These are phyloP conservation scores for Sycobia sp. DNA, from an alignment of 1,140 invertebrate species.

Conservation along the genomic window DNA sequence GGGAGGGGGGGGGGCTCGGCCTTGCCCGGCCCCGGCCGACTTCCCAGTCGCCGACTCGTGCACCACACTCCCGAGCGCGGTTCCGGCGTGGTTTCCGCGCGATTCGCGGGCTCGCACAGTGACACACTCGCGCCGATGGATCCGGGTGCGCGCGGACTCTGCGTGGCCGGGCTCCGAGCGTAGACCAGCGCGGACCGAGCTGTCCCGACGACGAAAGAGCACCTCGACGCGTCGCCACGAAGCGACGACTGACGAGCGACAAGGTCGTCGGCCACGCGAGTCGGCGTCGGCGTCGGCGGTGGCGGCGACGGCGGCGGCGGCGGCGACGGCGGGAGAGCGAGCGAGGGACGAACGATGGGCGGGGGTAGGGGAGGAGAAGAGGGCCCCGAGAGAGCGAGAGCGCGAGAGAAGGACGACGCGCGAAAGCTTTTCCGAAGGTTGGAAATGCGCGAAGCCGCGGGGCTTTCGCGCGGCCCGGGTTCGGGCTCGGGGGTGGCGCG, in stretches of 20 bases:
- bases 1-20: no score
- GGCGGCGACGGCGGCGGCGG: constrained; percentile 32
- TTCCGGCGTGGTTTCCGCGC: no score
- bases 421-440: constrained; percentile 37
- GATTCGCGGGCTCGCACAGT: no score
- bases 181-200: no score
- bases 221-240: constrained; percentile 18
- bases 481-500: not conserved
- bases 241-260: constrained; percentile 27
- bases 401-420: constrained; percentile 21
- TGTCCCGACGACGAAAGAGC: not conserved
- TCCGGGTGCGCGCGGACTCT: no score
- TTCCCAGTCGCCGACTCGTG: not conserved
- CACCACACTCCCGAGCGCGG: no score
- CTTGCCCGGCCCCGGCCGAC: constrained; percentile 34
- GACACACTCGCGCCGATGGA: no score
- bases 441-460: constrained; percentile 36
- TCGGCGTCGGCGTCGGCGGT: constrained; percentile 22
- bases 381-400: constrained; percentile 8
- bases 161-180: no score
- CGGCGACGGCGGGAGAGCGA: not conserved
- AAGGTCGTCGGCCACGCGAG: constrained; percentile 35
- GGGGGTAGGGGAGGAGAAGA: not conserved
- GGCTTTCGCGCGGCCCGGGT: not conserved
- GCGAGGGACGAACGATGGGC: not conserved